Evolutionary conservation across 2,797 vertebrate genomes (phyloP), one percentile per base, ranked within the genome.

Genomic region (Cirrhinus mrigala): DNA sequence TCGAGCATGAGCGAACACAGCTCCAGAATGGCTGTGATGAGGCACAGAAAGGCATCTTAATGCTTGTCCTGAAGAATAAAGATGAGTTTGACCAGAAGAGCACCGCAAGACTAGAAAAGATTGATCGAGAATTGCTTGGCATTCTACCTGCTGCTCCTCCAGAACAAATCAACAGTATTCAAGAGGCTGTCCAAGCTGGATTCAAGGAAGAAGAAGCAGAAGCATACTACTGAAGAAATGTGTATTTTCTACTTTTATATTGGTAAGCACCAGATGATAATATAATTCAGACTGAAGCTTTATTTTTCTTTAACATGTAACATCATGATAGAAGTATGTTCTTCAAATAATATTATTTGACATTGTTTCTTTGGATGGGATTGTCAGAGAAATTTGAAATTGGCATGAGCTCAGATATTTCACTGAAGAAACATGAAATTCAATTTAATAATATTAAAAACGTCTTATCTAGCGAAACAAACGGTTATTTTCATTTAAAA

Each of bases 51-150:
- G 64, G 27, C 11, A 90, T 90, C 24, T 71, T 68, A 56, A 11
- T 1, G 2, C 81, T 88, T 37, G 86, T 90, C 1, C 48, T 33
- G 37, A 86, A 79, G 40, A 89, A 85, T 37, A 91, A 91, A 27
- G 15, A 81, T 0, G 52, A 85, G 14, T 88, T 64, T 86, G 66
- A 83, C 37, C 37, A 1, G 12, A 86, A 71, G 8, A 60, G 46
- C n/a, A 64, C 50, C 2, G 16, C n/a, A 24, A 88, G 86, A 62
- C 15, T 84, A 14, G 10, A 80, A 14, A 87, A 18, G 2, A 87
- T 87, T 7, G 68, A 84, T n/a, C 46, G 33, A 14, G 84, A 70
- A 15, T 22, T 86, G 18, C 24, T 37, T 69, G 62, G 83, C n/a
- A 66, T 88, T 56, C 69, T 88, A 20, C 81, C 87, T 50, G 71